These are phyloP conservation scores for Automeris io DNA, from an alignment of 2,888 invertebrate species.

Conservation along the genomic window DNA sequence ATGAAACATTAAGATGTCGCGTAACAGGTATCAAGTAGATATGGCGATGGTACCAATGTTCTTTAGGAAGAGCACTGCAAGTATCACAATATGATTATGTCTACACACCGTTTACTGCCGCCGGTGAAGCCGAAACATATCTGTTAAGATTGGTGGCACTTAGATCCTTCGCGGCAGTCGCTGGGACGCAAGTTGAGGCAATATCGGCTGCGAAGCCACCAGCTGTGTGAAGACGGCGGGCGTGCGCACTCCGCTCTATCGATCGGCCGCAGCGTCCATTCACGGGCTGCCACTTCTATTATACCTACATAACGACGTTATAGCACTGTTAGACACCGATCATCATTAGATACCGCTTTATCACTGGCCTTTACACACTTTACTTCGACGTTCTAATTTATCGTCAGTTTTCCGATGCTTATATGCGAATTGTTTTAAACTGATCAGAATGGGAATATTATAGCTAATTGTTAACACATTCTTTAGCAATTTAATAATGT, in stretches of 20 bases:
- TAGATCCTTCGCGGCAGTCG: slow-evolving; percentile 40
- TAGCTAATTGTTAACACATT: background rate
- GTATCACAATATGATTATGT: slow-evolving; percentile 9
- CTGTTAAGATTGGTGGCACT: slow-evolving; percentile 45
- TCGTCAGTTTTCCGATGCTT: background rate
- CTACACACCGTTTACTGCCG: slow-evolving; percentile 64
- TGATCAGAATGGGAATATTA: background rate
- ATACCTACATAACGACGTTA: slow-evolving; percentile 63
- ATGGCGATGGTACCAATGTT: slow-evolving; percentile 30
- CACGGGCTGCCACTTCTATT: slow-evolving; percentile 57
- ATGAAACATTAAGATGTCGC: slow-evolving; percentile 37
- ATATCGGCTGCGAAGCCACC: slow-evolving; percentile 45
- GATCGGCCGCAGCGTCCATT: slow-evolving; percentile 60
- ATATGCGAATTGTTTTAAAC: too few species aligned
- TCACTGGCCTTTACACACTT: slow-evolving; percentile 34
- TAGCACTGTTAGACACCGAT: slow-evolving; percentile 57
- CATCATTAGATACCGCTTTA: slow-evolving; percentile 67
- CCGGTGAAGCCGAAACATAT: slow-evolving; percentile 51
- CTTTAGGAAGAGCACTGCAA: background rate
- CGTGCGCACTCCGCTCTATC: slow-evolving; percentile 69
- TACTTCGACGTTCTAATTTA: slow-evolving; percentile 17
- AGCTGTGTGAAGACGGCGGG: slow-evolving; percentile 51
- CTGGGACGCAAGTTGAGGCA: slow-evolving; percentile 43
- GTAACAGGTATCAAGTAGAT: slow-evolving; percentile 57
- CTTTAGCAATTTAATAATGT: background rate